Conservation (phyloP, 1,140 invertebrate species). For the Brachystomella parvula region DNA sequence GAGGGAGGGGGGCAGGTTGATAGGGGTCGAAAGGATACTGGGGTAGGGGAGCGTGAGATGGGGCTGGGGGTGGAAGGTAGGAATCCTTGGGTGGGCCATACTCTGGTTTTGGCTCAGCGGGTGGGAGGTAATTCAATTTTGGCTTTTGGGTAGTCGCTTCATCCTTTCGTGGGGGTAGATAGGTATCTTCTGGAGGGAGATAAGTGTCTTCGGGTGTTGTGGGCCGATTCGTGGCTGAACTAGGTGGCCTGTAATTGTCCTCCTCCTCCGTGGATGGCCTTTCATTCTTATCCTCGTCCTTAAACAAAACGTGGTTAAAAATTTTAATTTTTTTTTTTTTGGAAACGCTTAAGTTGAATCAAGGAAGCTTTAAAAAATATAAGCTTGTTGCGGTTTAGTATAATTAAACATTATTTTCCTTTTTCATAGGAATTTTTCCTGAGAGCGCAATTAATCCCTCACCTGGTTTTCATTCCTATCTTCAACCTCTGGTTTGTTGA, state of each 20-base stretch:
- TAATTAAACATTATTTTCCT: not conserved
- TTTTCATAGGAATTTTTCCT: not conserved
- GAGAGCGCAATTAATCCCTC: not conserved
- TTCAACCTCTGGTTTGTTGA: not conserved
- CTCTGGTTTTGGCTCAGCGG: not conserved
- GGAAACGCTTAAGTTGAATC: not conserved
- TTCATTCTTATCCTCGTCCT: too few species aligned
- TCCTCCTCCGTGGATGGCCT: too few species aligned
- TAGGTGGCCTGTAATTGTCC: not conserved
- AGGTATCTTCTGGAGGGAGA: not conserved
- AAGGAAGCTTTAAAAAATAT: not conserved
- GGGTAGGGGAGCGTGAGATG: not conserved
- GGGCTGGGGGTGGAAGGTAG: slow-evolving; percentile 3
- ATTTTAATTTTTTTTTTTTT: not conserved
- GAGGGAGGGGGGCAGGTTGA: not conserved
- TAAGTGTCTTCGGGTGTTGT: not conserved
- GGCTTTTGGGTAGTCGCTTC: not conserved
- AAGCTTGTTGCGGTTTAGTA: not conserved
- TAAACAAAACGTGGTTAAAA: too few species aligned
- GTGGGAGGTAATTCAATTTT: not conserved
- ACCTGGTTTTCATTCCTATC: not conserved
- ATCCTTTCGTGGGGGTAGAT: not conserved
- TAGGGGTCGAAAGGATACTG: not conserved
- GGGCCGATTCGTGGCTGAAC: not conserved
- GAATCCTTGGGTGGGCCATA: not conserved